Evolutionary conservation across 2,797 vertebrate genomes (phyloP).

Genomic region (Ceyx erithaca): DNA sequence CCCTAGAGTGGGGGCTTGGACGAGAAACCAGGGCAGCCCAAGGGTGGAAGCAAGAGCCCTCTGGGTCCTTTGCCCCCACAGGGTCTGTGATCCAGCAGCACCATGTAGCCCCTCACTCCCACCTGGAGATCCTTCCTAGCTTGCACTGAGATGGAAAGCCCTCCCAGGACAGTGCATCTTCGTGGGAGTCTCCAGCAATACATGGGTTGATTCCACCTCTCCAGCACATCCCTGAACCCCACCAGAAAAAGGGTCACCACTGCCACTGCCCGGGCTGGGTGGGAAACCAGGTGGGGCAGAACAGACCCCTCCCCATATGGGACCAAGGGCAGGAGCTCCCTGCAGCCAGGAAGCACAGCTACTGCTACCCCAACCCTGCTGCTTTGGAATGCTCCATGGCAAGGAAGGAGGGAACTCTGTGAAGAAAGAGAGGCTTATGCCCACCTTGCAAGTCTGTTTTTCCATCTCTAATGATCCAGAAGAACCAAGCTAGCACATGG

Average conservation of each 20-base stretch:
- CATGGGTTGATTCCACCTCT: background rate
- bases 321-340: background rate
- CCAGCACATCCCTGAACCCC: rapidly evolving
- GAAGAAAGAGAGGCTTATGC: too few species aligned
- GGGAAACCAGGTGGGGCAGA: background rate
- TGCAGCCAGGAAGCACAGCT: rapidly evolving
- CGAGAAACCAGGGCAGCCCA: background rate
- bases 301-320: rapidly evolving
- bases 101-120: rapidly evolving
- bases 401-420: too few species aligned
- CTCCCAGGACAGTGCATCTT: background rate
- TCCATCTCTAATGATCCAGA: rapidly evolving
- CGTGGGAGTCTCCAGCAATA: background rate
- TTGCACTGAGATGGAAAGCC: rapidly evolving
- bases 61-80: rapidly evolving
- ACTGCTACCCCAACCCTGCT: rapidly evolving
- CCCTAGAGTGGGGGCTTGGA: background rate
- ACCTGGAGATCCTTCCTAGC: rapidly evolving
- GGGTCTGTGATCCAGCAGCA: background rate
- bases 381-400: rapidly evolving
- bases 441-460: rapidly evolving
- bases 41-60: background rate
- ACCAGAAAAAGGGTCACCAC: rapidly evolving
- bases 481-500: rapidly evolving
- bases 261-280: rapidly evolving